Evolutionary conservation across 2,113 vertebrate genomes (phyloP), one percentile per base, ranked within the genome.

Genomic region (Laticauda laticaudata): DNA sequence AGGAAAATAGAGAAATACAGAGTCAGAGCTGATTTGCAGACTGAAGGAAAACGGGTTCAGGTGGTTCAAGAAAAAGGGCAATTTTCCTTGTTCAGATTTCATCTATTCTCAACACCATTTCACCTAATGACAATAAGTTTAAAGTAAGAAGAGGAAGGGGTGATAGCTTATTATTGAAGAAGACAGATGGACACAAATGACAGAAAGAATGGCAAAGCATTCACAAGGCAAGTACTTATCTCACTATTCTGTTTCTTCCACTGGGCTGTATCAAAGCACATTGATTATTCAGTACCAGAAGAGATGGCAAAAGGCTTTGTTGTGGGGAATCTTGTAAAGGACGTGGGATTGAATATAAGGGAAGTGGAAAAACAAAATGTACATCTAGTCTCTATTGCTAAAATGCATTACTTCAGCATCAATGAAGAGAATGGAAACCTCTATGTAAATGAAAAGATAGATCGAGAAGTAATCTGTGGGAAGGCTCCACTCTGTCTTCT

Each of bases 361-460:
- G 57, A 90, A 61, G 39, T 90, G 3, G 39, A 43, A 90, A 90
- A 61, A 45, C 88, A 61, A 5, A 90, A 61, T 45, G 2, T 90
- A 59, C 88, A 61, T 90, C 24, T 59, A 29, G 56, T 90, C 24
- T 90, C 56, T 90, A 43, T 26, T 24, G 56, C 39, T 64, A 61
- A 61, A 61, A 90, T 61, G 57, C 56, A 90, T 4, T 90, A 61
- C 45, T 90, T 90, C 39, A 48, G 24, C 59, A 45, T 90, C 39
- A 61, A 4, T 90, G 39, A 39, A 61, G 88, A 90, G 39, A 48
- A 90, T 18, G 88, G 88, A 61, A 90, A 90, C 34, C 56, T 90
- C 56, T 90, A 64, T 90, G 24, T 90, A 43, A 90, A 90, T 15
- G 88, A 90, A 43, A 90, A 45, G 57, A 90, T 90, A 90, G 88